These are phyloP conservation scores for Anguilla megastoma DNA, from an alignment of 2,797 vertebrate species.

Conservation along the genomic window DNA sequence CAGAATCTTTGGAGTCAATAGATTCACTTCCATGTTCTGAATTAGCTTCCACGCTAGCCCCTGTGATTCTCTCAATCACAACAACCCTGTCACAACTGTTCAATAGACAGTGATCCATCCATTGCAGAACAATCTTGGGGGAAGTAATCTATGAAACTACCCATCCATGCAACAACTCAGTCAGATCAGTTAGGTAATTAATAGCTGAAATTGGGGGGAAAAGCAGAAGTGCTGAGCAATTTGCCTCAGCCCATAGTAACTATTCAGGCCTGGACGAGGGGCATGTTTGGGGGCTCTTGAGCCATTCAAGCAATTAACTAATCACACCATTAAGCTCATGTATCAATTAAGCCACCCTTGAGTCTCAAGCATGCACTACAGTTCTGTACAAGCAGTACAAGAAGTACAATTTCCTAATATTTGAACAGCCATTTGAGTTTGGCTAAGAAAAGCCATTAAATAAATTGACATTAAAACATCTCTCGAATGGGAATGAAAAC, in stretches of 20 bases:
- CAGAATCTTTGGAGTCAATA: neutral
- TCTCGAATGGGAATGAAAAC: neutral
- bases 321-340: neutral
- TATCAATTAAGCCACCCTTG: neutral
- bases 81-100: neutral
- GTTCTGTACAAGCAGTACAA: neutral
- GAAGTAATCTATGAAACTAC: neutral
- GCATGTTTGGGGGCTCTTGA: neutral
- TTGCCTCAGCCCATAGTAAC: neutral
- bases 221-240: neutral
- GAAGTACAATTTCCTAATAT: neutral
- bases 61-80: constrained; percentile 1
- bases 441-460: neutral
- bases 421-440: neutral
- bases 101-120: neutral
- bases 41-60: neutral
- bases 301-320: neutral
- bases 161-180: neutral
- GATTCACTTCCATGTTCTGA: neutral
- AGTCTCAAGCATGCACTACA: neutral
- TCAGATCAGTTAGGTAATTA: neutral
- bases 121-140: neutral
- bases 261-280: neutral
- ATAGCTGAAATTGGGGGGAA: neutral
- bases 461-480: neutral